Percentiles rank a stretch among this genome's conserved stretches.
Evolutionary conservation across 1,140 invertebrate species (phyloP).

Genomic region (Drosophila gunungcola): DNA sequence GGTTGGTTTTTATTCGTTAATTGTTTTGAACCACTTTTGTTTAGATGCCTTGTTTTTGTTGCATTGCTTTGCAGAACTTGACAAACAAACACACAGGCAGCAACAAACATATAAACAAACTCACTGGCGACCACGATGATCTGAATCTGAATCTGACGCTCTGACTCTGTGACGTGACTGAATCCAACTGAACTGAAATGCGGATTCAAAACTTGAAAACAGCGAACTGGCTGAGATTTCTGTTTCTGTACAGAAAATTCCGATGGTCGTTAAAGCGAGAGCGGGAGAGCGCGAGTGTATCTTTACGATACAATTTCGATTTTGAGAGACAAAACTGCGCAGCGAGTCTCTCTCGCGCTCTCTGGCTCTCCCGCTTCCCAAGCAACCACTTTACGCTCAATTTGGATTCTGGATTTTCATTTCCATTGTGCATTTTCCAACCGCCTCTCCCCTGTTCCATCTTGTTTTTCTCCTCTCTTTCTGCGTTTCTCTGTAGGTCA

Average conservation of each 20-base stretch:
- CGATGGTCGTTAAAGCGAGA: slow-evolving; percentile 52
- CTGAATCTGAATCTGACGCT: slow-evolving; percentile 46
- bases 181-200: slow-evolving; percentile 78
- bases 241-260: slow-evolving; percentile 76
- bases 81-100: slow-evolving; percentile 28
- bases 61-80: slow-evolving; percentile 26
- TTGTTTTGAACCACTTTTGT: slow-evolving; percentile 48
- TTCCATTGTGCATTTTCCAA: slow-evolving; percentile 64
- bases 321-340: slow-evolving; percentile 33
- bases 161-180: slow-evolving; percentile 67
- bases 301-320: slow-evolving; percentile 52
- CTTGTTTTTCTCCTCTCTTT: slow-evolving; percentile 9
- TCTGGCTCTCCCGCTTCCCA: slow-evolving; percentile 6
- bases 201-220: slow-evolving; percentile 61
- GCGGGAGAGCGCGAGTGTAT: slow-evolving; percentile 26
- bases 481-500: slow-evolving; percentile 35
- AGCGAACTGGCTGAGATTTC: slow-evolving; percentile 58
- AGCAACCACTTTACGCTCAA: slow-evolving; percentile 75
- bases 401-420: slow-evolving; percentile 54
- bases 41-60: slow-evolving; percentile 36
- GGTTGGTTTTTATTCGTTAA: slow-evolving; percentile 18
- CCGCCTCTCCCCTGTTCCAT: slow-evolving; percentile 1
- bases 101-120: slow-evolving; percentile 79
- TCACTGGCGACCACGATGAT: slow-evolving; percentile 65
- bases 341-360: not conserved